Evolutionary conservation across 2,888 invertebrate genomes (phyloP), one percentile per base, ranked within the genome.

Genomic region (Anthoptus insignis): DNA sequence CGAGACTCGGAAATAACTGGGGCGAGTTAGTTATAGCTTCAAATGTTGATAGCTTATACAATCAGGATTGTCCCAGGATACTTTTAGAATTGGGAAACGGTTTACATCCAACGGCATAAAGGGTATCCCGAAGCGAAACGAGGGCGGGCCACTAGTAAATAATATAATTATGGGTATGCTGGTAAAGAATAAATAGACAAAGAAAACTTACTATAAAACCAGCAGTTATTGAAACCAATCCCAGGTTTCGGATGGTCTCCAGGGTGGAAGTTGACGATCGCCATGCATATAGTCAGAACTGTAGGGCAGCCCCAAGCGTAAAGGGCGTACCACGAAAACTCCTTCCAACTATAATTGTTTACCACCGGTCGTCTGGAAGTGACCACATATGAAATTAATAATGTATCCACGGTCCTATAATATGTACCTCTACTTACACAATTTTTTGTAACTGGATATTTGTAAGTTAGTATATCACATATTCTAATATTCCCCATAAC

Each of bases 181-280:
- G n/a, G n/a, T n/a, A n/a, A n/a, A n/a, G n/a, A n/a, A n/a, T n/a
- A n/a, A n/a, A n/a, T n/a, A 45, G 11, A 4, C 16, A n/a, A n/a
- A n/a, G n/a, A n/a, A 1, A 11, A 76, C 81, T 81, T 81, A 96
- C 96, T 89, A 67, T 86, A 82, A 78, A 96, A 96, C 96, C 96
- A 96, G 80, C 96, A 96, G 52, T 83, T 88, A 11, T 76, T 77
- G 11, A 93, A 83, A 2, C 95, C 96, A 32, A 96, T 94, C 13
- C 94, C 93, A 0, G 96, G 95, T 61, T 89, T 94, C 4, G 86
- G 61, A 61, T 94, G 94, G 3, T 79, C 67, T 0, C 94, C 95
- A 0, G 94, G 92, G 0, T 87, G 75, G 68, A 93, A 91, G 75
- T 96, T 95, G 1, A 94, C 86, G 1, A 93, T 79, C 1, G 95